Conservation (phyloP, 2,888 invertebrate genomes). For the Habroteleia sp. region DNA sequence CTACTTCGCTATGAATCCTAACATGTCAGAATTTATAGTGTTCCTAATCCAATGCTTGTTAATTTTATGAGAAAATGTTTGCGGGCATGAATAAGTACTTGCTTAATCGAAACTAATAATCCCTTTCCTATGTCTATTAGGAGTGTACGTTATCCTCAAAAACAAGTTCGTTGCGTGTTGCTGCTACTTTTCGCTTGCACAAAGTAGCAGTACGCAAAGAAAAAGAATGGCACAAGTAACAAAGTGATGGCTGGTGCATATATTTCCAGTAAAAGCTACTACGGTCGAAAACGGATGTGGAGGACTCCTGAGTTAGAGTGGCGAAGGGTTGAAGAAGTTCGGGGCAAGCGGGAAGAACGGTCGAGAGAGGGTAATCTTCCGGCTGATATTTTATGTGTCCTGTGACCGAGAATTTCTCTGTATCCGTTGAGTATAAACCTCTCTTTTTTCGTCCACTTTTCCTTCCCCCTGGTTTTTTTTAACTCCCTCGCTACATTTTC, state of each 20-base stretch:
- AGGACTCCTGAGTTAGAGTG: constrained; percentile 66
- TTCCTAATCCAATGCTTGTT: background rate
- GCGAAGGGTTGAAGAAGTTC: constrained; percentile 65
- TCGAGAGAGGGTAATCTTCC: constrained; percentile 78
- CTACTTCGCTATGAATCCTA: background rate
- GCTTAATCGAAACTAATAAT: constrained; percentile 10
- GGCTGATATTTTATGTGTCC: constrained; percentile 78
- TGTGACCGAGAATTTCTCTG: constrained; percentile 69
- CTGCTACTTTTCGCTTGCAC: constrained; percentile 21
- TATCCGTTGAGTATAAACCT: constrained; percentile 55
- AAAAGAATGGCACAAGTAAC: constrained; percentile 67
- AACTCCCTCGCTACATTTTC: constrained; percentile 37
- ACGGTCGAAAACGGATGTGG: constrained; percentile 72
- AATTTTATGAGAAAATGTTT: background rate
- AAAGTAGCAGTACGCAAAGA: constrained; percentile 18
- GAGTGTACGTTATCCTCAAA: background rate
- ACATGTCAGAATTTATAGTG: background rate
- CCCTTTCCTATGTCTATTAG: constrained; percentile 2
- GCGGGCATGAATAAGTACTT: background rate
- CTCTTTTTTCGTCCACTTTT: constrained; percentile 41
- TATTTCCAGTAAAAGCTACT: constrained; percentile 75
- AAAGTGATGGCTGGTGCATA: constrained; percentile 75
- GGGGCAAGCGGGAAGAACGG: constrained; percentile 67
- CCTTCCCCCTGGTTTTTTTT: constrained; percentile 24
- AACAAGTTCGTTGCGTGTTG: constrained; percentile 6